These are phyloP conservation scores for Lepidurus arcticus DNA, from an alignment of 1,140 invertebrate species.

Conservation along the genomic window DNA sequence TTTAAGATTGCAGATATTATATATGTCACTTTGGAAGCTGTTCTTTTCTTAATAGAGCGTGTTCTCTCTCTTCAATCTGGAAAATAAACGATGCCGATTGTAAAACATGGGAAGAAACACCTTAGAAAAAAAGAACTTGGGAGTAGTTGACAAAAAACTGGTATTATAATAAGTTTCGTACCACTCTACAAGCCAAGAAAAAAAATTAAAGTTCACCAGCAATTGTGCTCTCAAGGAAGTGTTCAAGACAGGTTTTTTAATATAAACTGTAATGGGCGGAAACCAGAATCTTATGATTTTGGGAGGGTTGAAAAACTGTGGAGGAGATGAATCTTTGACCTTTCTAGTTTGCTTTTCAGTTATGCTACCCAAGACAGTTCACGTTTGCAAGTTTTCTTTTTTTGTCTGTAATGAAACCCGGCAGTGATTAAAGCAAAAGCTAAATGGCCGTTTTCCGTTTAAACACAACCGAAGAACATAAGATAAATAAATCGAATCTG, in stretches of 20 bases:
- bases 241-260: not conserved
- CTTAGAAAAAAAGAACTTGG: not conserved
- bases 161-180: constrained; percentile 21
- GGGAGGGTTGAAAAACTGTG: not conserved
- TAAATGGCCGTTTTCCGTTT: not conserved
- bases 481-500: constrained; percentile 13
- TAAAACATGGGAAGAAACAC: not conserved
- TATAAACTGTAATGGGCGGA: constrained; percentile 2
- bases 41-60: not conserved
- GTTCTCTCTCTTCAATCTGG: not conserved
- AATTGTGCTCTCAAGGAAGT: not conserved
- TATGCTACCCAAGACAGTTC: not conserved
- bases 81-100: not conserved
- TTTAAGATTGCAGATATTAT: too few species aligned
- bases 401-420: not conserved
- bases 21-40: not conserved
- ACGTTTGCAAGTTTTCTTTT: not conserved
- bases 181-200: constrained; percentile 8
- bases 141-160: constrained; percentile 16
- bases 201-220: constrained; percentile 15
- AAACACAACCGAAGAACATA: not conserved
- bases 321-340: not conserved
- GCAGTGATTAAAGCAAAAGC: not conserved
- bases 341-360: not conserved
- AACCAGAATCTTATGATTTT: not conserved